These are phyloP conservation scores for Pyrocephalus nanus DNA, from an alignment of 2,797 vertebrate genomes.

Conservation along the genomic window DNA sequence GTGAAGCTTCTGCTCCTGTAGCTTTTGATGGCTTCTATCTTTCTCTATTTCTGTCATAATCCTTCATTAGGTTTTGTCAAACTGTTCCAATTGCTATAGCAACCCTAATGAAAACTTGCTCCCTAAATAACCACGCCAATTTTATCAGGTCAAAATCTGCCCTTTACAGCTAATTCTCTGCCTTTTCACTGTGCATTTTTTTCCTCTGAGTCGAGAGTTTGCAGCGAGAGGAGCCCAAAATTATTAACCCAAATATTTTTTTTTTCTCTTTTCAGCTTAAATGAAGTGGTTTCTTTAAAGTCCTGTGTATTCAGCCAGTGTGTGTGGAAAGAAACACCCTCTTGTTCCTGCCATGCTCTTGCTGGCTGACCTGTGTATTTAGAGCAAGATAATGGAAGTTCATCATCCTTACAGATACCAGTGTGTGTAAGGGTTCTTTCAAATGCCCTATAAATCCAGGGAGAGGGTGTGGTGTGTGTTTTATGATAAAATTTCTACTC, in stretches of 20 bases:
- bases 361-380: background rate
- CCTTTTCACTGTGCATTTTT: background rate
- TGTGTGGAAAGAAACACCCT: background rate
- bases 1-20: constrained; percentile 29
- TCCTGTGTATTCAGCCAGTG: background rate
- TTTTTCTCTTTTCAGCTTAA: background rate
- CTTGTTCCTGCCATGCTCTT: background rate
- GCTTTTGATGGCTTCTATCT: constrained; percentile 16
- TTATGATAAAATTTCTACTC: background rate
- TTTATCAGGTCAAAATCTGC: constrained; percentile 52
- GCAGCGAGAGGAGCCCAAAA: background rate
- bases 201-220: background rate
- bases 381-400: constrained; percentile 7
- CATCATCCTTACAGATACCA: background rate
- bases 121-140: constrained; percentile 47
- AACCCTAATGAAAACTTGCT: constrained; percentile 67
- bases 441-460: background rate
- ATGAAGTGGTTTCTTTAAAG: background rate
- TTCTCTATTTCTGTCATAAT: constrained; percentile 54
- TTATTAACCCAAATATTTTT: constrained; percentile 1
- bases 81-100: constrained; percentile 64
- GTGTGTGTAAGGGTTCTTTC: background rate
- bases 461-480: background rate
- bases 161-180: constrained; percentile 25
- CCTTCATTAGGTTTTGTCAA: constrained; percentile 60